phyloP scores from a whole-genome alignment of 2,888 invertebrate species.

The Zhuqinia jingwanae region DNA sequence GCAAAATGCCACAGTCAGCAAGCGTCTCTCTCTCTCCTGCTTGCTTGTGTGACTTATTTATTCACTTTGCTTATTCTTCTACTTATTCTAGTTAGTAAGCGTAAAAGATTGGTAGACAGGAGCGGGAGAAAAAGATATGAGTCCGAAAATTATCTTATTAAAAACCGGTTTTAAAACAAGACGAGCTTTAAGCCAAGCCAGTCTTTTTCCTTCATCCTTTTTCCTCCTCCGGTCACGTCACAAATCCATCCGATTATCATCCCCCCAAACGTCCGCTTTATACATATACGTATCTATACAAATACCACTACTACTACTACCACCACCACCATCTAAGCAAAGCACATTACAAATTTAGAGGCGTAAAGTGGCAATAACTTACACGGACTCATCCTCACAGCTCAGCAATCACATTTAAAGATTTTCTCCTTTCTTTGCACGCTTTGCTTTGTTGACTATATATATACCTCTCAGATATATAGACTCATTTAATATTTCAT shows the following conservation, averaged over 20 bases:
- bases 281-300: too few species aligned
- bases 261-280: background rate
- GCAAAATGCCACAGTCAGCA: slow-evolving; percentile 59
- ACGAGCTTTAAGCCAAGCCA: too few species aligned
- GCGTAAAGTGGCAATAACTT: slow-evolving; percentile 54
- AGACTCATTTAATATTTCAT: slow-evolving; percentile 27
- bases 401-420: background rate
- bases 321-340: too few species aligned
- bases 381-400: background rate
- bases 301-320: background rate
- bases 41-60: slow-evolving; percentile 29
- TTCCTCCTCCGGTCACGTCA: slow-evolving; percentile 44
- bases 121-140: slow-evolving; percentile 23
- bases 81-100: background rate
- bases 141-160: slow-evolving; percentile 63
- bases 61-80: slow-evolving; percentile 23
- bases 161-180: slow-evolving; percentile 50
- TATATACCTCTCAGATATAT: background rate
- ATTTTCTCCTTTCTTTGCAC: background rate
- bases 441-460: background rate
- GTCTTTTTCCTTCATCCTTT: background rate
- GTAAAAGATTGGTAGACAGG: slow-evolving; percentile 4
- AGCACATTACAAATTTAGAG: slow-evolving; percentile 39
- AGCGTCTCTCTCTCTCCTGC: too few species aligned
- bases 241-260: slow-evolving; percentile 40